Conservation (phyloP, 35 echinoderm and acorn worm genomes). For the Nesometra sesokonis region DNA sequence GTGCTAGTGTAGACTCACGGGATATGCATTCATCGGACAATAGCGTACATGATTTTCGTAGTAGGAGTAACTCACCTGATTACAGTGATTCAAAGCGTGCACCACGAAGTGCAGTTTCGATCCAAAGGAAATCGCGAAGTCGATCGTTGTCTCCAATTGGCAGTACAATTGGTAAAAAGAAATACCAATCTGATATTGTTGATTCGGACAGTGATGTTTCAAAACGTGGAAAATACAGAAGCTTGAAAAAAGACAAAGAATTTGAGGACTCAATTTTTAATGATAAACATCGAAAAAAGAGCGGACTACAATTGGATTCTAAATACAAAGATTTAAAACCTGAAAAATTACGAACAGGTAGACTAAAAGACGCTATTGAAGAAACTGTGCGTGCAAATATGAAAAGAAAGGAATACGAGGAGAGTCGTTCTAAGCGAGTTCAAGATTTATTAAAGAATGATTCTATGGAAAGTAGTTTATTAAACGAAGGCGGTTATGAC, state of each 20-base stretch:
- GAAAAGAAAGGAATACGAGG: not conserved
- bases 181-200: not conserved
- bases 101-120: conserved; percentile 45
- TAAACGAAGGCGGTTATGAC: not conserved
- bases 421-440: not conserved
- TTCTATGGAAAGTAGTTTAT: not conserved
- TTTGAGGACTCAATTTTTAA: not conserved
- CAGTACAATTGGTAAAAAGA: not conserved
- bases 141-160: not conserved
- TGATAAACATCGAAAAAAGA: not conserved
- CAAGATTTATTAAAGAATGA: not conserved
- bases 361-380: not conserved
- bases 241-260: not conserved
- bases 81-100: conserved; percentile 27
- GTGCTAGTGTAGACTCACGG: conserved; percentile 68
- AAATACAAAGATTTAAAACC: not conserved
- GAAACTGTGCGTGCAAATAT: not conserved
- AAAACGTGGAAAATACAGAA: not conserved
- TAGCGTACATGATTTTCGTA: conserved; percentile 31
- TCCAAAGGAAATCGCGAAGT: conserved; percentile 28
- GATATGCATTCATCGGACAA: conserved; percentile 23
- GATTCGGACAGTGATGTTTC: not conserved
- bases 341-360: conserved; percentile 1
- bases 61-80: conserved; percentile 38
- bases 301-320: not conserved